Conservation (phyloP, 2,888 invertebrate genomes). For the Caenorhabditis sp. region DNA sequence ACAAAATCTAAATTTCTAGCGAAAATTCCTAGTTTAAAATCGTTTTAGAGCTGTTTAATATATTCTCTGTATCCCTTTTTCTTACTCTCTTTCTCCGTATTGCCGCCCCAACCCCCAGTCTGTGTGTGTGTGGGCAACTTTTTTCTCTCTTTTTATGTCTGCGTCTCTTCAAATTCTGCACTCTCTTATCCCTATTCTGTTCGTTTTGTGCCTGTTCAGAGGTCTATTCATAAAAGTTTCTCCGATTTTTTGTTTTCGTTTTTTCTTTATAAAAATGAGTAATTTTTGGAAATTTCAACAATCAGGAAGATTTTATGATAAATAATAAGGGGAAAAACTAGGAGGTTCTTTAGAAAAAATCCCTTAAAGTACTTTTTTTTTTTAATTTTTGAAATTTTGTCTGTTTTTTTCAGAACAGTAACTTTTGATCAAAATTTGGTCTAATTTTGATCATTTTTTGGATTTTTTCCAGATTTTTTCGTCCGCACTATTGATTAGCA, state of each 20-base stretch:
- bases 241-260: background rate
- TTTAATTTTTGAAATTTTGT: too few relatives aligned
- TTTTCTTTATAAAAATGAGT: background rate
- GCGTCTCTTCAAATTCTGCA: background rate
- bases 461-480: too few relatives aligned
- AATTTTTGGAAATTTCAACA: background rate
- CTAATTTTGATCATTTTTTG: too few relatives aligned
- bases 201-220: background rate
- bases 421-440: too few relatives aligned
- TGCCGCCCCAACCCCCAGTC: background rate
- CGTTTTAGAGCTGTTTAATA: background rate
- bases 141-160: constrained; percentile 13
- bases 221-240: background rate
- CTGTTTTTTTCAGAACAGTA: too few relatives aligned
- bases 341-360: too few relatives aligned
- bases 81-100: constrained; percentile 13
- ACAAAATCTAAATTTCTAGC: background rate
- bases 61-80: constrained; percentile 11
- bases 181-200: background rate
- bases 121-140: background rate
- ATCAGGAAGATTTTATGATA: background rate
- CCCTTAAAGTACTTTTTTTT: too few relatives aligned
- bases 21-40: too few relatives aligned
- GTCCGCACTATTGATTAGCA: background rate
- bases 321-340: too few relatives aligned